Conservation (phyloP, 2,888 invertebrate genomes). For the Stegana nigrithorax region DNA sequence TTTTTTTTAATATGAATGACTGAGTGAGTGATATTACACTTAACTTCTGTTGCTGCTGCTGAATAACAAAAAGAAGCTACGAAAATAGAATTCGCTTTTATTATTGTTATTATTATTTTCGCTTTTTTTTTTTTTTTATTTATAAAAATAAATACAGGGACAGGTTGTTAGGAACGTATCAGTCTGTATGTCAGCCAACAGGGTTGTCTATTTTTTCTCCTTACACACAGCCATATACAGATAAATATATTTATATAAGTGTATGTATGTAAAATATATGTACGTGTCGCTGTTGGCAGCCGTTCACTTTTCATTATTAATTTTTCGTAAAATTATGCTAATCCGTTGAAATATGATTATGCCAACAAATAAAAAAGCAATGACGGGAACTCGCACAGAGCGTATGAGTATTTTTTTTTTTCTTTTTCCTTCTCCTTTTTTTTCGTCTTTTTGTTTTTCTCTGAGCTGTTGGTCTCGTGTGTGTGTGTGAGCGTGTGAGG, state of each 20-base stretch:
- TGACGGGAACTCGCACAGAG: neutral
- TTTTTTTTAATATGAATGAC: no score
- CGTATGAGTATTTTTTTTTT: slow-evolving; percentile 38
- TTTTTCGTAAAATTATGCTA: slow-evolving; percentile 59
- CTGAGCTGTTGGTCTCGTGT: neutral
- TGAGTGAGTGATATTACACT: no score
- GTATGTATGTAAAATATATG: neutral
- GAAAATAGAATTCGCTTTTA: no score
- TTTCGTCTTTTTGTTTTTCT: neutral
- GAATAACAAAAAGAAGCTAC: no score
- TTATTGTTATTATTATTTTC: no score
- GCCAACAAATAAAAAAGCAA: slow-evolving; percentile 56
- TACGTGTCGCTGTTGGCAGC: slow-evolving; percentile 13
- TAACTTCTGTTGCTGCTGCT: no score
- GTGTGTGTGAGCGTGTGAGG: neutral
- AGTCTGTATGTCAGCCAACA: no score
- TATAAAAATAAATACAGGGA: neutral
- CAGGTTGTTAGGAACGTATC: neutral
- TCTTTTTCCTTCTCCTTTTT: no score
- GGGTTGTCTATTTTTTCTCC: no score
- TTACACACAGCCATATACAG: no score
- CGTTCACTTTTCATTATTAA: slow-evolving; percentile 64
- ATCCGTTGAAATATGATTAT: slow-evolving; percentile 64
- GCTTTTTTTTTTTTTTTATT: no score
- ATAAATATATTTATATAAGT: neutral